Evolutionary conservation across 2,113 vertebrate species (phyloP).

Genomic region (Malurus alboscapulatus): DNA sequence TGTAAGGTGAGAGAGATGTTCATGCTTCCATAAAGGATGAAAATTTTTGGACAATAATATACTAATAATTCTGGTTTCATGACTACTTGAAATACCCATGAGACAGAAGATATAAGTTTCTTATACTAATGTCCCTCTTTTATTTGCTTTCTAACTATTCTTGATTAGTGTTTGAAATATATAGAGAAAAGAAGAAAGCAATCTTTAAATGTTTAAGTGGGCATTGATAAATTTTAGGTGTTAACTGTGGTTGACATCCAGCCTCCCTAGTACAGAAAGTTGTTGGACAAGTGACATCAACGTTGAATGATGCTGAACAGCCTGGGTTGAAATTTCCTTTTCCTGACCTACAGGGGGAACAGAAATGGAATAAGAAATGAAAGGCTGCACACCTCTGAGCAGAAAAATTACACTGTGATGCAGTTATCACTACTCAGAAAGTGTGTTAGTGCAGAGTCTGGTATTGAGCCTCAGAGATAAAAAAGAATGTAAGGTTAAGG

Average conservation of each 20-base stretch:
- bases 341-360: constrained; percentile 31
- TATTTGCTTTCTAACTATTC: constrained; percentile 7
- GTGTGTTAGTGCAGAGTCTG: constrained; percentile 27
- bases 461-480: constrained; percentile 52
- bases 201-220: neutral
- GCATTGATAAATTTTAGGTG: constrained; percentile 34
- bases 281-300: constrained; percentile 38
- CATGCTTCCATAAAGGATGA: neutral
- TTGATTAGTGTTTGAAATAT: constrained; percentile 32
- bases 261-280: neutral
- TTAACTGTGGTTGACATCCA: constrained; percentile 30
- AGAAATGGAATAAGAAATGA: constrained; percentile 69
- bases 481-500: constrained; percentile 31
- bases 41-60: neutral
- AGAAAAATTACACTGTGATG: constrained; percentile 61
- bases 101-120: constrained; percentile 15
- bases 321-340: constrained; percentile 53
- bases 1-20: neutral
- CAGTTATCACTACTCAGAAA: constrained; percentile 47
- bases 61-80: neutral
- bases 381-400: constrained; percentile 38
- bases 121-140: neutral
- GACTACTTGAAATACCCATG: neutral
- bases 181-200: neutral
- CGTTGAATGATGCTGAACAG: constrained; percentile 59